Conservation (phyloP, 2,888 invertebrate species). For the Oscheius sp. region DNA sequence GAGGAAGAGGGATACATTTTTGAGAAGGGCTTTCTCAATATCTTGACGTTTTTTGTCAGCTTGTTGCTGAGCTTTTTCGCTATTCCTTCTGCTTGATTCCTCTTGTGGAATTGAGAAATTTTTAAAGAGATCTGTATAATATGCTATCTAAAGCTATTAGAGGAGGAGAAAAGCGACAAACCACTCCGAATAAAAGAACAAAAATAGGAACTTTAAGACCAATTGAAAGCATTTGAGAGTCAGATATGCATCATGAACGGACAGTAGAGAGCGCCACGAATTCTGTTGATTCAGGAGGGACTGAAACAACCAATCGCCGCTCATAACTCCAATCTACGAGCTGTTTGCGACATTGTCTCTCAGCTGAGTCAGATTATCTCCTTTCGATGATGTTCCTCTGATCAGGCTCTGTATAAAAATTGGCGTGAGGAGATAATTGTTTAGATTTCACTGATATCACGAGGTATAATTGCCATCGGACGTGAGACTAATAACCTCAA, state of each 20-base stretch:
- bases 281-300: conserved; percentile 15
- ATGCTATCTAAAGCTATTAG: not conserved
- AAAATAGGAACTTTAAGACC: not conserved
- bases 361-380: no score
- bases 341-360: no score
- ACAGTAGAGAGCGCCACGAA: not conserved
- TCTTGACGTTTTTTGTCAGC: not conserved
- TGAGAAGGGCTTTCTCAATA: conserved; percentile 14
- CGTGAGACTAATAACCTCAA: no score
- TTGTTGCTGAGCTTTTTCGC: conserved; percentile 16
- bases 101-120: not conserved
- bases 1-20: no score
- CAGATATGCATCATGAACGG: not conserved
- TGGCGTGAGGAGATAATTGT: no score
- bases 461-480: no score
- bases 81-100: not conserved
- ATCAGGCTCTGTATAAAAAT: no score
- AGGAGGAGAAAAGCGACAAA: not conserved
- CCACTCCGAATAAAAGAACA: not conserved
- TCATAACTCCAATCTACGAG: no score
- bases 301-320: no score
- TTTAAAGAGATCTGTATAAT: not conserved
- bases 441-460: no score
- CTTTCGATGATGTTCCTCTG: no score
- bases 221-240: not conserved